Percentiles rank a stretch among this genome's conserved stretches.
phyloP scores from a whole-genome alignment of 1,140 invertebrate genomes.

The Mactra quadrangularis region DNA sequence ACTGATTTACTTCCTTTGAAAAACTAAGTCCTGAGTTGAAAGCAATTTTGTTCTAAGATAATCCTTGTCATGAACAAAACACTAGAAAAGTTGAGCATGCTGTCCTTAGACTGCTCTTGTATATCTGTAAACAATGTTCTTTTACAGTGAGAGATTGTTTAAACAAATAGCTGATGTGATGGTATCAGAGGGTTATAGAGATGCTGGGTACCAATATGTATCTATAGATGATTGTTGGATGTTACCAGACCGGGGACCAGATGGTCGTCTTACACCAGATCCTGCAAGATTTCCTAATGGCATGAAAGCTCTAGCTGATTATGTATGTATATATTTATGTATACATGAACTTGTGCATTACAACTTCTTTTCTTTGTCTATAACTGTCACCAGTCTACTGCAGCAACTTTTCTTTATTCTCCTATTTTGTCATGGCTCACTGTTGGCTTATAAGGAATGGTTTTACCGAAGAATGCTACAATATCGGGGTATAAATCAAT shows the following conservation, averaged over 20 bases:
- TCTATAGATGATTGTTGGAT: constrained; percentile 98
- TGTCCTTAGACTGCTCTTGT: not conserved
- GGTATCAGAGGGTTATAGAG: constrained; percentile 94
- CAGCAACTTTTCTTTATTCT: no score
- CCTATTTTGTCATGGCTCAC: no score
- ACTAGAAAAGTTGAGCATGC: no score
- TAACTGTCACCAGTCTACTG: no score
- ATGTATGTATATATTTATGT: constrained; percentile 89
- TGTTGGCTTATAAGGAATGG: no score
- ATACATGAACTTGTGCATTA: not conserved
- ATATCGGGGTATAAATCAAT: no score
- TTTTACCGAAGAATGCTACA: no score
- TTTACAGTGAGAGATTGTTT: constrained; percentile 93
- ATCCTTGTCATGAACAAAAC: no score
- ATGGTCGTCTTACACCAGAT: constrained; percentile 93
- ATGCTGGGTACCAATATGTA: constrained; percentile 95
- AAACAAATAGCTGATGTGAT: constrained; percentile 96
- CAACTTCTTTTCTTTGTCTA: no score
- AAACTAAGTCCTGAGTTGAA: no score
- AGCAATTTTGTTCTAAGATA: no score
- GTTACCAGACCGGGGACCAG: constrained; percentile 89
- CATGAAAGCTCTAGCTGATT: constrained; percentile 94
- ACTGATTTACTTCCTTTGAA: no score
- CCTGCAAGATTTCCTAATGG: constrained; percentile 94
- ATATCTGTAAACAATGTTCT: not conserved